Evolutionary conservation across 2,797 vertebrate genomes (phyloP).

Genomic region (Allobates femoralis): DNA sequence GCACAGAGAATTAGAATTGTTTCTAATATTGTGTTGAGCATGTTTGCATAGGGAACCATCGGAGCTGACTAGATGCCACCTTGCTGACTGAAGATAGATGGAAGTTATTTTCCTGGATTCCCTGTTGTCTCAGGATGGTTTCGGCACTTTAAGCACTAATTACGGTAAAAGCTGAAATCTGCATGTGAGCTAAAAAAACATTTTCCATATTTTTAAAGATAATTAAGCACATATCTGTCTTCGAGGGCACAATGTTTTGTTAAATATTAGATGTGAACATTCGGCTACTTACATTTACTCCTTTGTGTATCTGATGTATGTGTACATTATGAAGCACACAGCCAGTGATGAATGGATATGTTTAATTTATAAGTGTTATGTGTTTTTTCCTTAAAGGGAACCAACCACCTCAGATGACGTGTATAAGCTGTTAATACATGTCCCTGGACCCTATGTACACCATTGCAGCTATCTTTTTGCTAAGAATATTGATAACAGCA

Average conservation of each 20-base stretch:
- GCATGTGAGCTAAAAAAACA: conserved; percentile 3
- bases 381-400: conserved; percentile 26
- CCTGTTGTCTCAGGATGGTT: not conserved
- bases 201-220: conserved; percentile 7
- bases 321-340: conserved; percentile 16
- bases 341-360: conserved; percentile 42
- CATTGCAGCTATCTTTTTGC: no score
- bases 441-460: no score
- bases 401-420: no score
- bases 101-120: not conserved
- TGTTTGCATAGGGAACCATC: not conserved
- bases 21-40: not conserved
- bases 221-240: conserved; percentile 28
- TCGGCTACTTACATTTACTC: not conserved
- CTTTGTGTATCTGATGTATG: conserved; percentile 17
- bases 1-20: not conserved
- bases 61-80: not conserved
- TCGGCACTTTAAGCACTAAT: not conserved
- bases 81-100: conserved; percentile 6
- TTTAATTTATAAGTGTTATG: conserved; percentile 41
- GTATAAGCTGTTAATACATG: no score
- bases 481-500: no score
- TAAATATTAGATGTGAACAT: conserved; percentile 10
- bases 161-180: conserved; percentile 15
- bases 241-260: not conserved